Percentiles rank a stretch among this genome's conserved stretches.
Conservation (phyloP, 2,888 invertebrate species). For the Idaea dimidiata region DNA sequence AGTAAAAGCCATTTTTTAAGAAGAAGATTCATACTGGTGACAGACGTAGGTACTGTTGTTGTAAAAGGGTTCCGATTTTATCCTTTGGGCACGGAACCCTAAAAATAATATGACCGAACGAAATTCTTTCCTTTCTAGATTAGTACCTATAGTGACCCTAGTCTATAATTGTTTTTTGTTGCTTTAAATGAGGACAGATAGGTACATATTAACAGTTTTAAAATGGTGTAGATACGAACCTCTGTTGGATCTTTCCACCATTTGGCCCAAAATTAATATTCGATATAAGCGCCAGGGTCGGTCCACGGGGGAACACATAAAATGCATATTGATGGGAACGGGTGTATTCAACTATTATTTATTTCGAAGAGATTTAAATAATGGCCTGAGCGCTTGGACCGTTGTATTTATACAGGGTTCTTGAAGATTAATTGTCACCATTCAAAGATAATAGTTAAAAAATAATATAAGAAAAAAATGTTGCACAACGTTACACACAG, state of each 20-base stretch:
- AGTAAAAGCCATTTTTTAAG: no score
- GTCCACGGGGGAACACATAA: conserved; percentile 20
- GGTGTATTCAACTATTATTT: conserved; percentile 16
- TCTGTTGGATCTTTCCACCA: not conserved
- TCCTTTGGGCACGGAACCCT: no score
- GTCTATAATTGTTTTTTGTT: not conserved
- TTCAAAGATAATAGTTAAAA: not conserved
- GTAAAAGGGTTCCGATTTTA: no score
- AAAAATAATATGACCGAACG: no score
- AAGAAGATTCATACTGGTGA: no score
- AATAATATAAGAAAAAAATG: not conserved
- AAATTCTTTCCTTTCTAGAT: no score
- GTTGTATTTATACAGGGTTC: conserved; percentile 6
- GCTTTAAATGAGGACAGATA: not conserved
- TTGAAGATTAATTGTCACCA: not conserved
- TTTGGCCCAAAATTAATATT: conserved; percentile 53
- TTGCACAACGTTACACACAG: no score
- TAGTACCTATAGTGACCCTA: no score
- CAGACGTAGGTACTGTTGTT: no score
- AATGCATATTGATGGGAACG: conserved; percentile 25
- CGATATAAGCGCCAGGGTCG: conserved; percentile 38
- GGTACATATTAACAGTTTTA: not conserved
- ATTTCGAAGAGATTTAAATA: conserved; percentile 15
- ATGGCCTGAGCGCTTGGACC: conserved; percentile 1
- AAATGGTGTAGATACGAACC: not conserved